Base-by-base conservation (phyloP, 2,797 vertebrate species). In the Oryzias dopingdopingensis region DNA sequence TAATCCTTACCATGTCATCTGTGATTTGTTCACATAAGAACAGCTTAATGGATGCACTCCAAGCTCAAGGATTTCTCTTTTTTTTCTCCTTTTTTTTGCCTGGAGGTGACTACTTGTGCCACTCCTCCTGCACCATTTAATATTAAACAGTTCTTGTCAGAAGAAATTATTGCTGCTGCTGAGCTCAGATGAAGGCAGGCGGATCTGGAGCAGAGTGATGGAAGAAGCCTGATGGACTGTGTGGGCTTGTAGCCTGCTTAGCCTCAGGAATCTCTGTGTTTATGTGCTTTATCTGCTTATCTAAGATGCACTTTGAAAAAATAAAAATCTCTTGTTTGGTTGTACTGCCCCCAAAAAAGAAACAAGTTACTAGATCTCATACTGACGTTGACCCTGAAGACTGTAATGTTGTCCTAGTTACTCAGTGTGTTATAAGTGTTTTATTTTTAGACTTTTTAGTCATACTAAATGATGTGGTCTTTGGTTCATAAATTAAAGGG, bases 161-260 rank as follows among this genome's bases (percentile, higher is more conserved):
- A 26, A 58, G 68, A 62, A 73, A 81, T 87, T 79, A 82, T 62
- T 56, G 63, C 57, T 40, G 59, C 59, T 13, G 55, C 52, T 43
- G 70, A 76, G 57, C 62, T 57, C 32, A 62, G 59, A 79, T 56
- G 69, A 66, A 75, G 68, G 67, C 72, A 59, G 85, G 81, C 83
- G 70, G 71, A 84, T 80, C 65, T 84, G 70, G 85, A 85, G 74
- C 74, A 67, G 73, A 66, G 63, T 52, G 67, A 73, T 63, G 57
- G 71, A 20, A 76, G 60, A 60, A 2, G 58, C 32, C 52, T 59
- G 71, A 77, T 49, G 79, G 74, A 67, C 64, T 20, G 65, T 58
- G 58, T 59, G 63, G 59, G 65, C 53, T 54, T 40, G 54, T 59
- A 45, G 61, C 65, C 72, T 59, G 59, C 59, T 58, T 68, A 2